A percentile compares a stretch with the other conserved stretches of the same genome.
Evolutionary conservation across 23 tunicate genomes (phyloP).

Genomic region (Ciona savignyi): DNA sequence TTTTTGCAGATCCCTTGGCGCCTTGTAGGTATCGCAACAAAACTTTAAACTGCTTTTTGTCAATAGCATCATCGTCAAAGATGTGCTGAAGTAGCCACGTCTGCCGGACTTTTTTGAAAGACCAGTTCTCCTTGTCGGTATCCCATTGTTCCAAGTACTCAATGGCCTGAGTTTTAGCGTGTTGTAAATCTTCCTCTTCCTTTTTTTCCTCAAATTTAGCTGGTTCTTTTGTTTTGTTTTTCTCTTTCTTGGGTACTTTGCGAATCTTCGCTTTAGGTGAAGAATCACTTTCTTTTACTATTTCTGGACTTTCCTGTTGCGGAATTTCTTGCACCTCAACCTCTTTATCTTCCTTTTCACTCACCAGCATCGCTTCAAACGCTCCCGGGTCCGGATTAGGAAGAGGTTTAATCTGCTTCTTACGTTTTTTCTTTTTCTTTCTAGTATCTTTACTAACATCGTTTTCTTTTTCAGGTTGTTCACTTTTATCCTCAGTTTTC

Average conservation of each 20-base stretch:
- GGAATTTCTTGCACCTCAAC: too few relatives aligned
- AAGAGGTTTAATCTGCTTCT: background rate
- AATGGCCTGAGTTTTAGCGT: constrained; percentile 20
- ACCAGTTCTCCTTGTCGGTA: constrained; percentile 44
- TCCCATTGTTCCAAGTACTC: constrained; percentile 53
- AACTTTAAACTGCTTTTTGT: constrained; percentile 29
- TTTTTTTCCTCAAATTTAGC: background rate
- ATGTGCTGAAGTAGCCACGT: constrained; percentile 46
- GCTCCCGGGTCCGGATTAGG: constrained; percentile 16
- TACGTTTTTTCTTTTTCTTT: background rate
- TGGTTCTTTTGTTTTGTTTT: background rate
- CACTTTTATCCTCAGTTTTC: constrained; percentile 8
- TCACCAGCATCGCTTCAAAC: constrained; percentile 10
- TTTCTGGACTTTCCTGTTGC: too few relatives aligned
- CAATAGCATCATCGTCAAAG: constrained; percentile 31
- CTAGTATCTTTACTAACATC: background rate
- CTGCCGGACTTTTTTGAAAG: constrained; percentile 56
- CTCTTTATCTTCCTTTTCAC: constrained; percentile 10
- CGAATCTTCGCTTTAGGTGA: too few relatives aligned
- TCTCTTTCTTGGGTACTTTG: too few relatives aligned
- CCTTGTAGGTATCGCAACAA: constrained; percentile 39
- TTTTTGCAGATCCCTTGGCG: constrained; percentile 48
- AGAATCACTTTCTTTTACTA: too few relatives aligned
- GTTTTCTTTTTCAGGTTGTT: background rate
- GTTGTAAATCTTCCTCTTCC: background rate